phyloP scores from a whole-genome alignment of 2,888 invertebrate species.

The Calliscelio sp. region DNA sequence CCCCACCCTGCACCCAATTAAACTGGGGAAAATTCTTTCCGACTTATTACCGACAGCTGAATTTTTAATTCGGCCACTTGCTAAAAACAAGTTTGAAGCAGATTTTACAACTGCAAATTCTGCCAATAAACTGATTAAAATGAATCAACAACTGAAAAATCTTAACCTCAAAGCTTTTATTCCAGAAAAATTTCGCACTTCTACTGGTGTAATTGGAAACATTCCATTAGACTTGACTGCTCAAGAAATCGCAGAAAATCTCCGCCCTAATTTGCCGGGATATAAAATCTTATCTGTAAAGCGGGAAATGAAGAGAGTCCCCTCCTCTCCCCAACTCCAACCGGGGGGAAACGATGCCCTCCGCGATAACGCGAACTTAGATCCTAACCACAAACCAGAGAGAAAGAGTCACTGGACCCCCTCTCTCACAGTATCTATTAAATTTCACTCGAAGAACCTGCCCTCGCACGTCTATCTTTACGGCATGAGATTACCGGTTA shows the following conservation, averaged over 20 bases:
- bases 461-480: neutral
- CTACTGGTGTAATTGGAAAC: slow-evolving; percentile 10
- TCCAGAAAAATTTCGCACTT: slow-evolving; percentile 16
- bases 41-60: neutral
- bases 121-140: neutral
- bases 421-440: neutral
- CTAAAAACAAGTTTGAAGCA: slow-evolving; percentile 1
- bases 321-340: neutral
- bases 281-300: neutral
- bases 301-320: neutral
- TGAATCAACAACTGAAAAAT: neutral
- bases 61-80: neutral
- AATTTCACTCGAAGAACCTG: neutral
- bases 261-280: slow-evolving; percentile 3
- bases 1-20: neutral
- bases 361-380: neutral
- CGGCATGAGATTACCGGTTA: neutral
- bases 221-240: neutral
- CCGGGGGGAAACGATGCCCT: neutral
- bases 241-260: slow-evolving; percentile 27
- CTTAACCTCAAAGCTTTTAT: neutral
- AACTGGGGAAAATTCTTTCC: neutral
- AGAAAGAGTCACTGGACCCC: neutral
- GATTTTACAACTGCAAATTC: neutral
- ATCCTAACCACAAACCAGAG: neutral